Percentiles rank a stretch among this genome's conserved stretches.
phyloP scores from a whole-genome alignment of 2,113 vertebrate species.

The Petroica traversi region DNA sequence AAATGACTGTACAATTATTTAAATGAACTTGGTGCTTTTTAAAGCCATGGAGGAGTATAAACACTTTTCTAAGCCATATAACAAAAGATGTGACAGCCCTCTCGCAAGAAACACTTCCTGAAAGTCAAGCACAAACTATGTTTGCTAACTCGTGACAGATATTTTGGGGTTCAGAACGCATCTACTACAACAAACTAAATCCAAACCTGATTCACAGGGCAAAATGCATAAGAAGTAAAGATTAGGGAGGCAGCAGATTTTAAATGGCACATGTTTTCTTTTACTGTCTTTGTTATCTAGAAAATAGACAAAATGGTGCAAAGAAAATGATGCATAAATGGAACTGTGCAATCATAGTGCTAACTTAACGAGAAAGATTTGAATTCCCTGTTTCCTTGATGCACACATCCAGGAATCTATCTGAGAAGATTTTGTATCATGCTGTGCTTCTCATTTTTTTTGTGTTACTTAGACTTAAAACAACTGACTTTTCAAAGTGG shows the following conservation, averaged over 20 bases:
- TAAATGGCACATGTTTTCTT: neutral
- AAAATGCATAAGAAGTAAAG: neutral
- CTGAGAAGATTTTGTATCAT: neutral
- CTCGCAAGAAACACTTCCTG: slow-evolving; percentile 16
- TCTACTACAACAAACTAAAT: slow-evolving; percentile 13
- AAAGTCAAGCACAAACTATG: neutral
- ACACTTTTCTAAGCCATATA: slow-evolving; percentile 42
- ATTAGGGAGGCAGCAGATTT: neutral
- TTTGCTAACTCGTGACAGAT: slow-evolving; percentile 55
- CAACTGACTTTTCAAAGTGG: neutral
- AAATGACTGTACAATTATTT: slow-evolving; percentile 82
- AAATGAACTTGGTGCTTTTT: slow-evolving; percentile 73
- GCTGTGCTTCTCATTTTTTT: neutral
- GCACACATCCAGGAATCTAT: neutral
- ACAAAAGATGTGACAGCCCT: slow-evolving; percentile 64
- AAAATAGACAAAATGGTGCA: neutral
- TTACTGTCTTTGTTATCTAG: neutral
- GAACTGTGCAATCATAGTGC: neutral
- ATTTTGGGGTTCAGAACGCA: slow-evolving; percentile 1
- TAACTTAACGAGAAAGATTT: neutral
- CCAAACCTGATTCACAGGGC: neutral
- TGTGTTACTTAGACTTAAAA: neutral
- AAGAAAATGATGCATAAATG: neutral
- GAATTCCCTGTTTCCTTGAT: neutral
- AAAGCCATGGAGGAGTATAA: slow-evolving; percentile 67